Evolutionary conservation across 2,113 vertebrate species (phyloP), one percentile per base, ranked within the genome.

Genomic region (Semnopithecus entellus): DNA sequence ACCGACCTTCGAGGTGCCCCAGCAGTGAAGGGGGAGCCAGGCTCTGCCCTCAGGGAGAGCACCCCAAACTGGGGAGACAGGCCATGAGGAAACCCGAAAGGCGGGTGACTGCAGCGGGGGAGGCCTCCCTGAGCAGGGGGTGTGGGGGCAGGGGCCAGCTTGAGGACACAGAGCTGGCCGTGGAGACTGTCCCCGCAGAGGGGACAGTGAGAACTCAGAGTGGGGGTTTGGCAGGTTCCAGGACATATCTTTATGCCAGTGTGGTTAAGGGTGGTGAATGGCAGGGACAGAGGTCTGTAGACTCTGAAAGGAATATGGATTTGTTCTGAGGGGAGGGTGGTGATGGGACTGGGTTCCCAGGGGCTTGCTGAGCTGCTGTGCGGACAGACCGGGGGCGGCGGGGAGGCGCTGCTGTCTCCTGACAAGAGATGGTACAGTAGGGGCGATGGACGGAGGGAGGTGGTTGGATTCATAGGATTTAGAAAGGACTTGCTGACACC

Each of bases 1-100:
- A 1, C 48, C 0, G 25, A 22, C 17, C 57, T 57, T 38, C 4
- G 3, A 11, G 59, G 25, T 38, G 13, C 57, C 43, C 70, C 8
- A 7, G 48, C 38, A 1, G 64, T 14, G 57, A 27, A 35, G 73
- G 79, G 85, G 40, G 43, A 70, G 12, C 61, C 14, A 2, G 18
- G 59, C 48, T 76, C 13, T 55, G 38, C 48, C 78, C 45, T 81
- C 66, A 40, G 80, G 66, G 16, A 80, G 87, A 70, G 57, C 8
- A 43, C 25, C 66, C 70, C 1, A 1, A 55, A 38, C 25, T 1
- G n/a, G 73, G 83, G 45, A 66, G 57, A n/a, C 25, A 57, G 75
- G 50, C 35, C 79, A 14, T 3, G 13, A 12, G 66, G 32, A 55
- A 48, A 61, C 18, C 50, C 5, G 2, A 73, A 68, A 30, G 18